Evolutionary conservation across 2,888 invertebrate genomes (phyloP).

Genomic region (Lasioglossum pauxillum): DNA sequence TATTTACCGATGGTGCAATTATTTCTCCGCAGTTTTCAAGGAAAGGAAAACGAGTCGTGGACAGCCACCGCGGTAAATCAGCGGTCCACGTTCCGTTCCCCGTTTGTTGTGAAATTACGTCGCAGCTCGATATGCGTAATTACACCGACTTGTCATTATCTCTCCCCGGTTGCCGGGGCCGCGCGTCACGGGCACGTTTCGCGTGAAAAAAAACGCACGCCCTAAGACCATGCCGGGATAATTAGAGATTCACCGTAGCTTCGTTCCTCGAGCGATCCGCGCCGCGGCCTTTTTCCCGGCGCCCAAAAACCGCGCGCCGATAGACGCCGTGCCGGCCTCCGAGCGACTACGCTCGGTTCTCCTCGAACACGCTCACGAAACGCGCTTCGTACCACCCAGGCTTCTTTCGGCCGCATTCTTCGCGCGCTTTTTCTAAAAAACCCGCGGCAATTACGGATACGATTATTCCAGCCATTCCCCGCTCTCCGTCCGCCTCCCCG

Average conservation of each 20-base stretch:
- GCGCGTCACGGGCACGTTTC: conserved; percentile 25
- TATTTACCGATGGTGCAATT: background rate
- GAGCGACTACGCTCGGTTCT: background rate
- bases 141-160: conserved; percentile 65
- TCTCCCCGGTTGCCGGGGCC: background rate
- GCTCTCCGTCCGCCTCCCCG: too few species aligned
- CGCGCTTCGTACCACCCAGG: conserved; percentile 17
- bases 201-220: conserved; percentile 40
- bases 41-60: background rate
- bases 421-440: conserved; percentile 17
- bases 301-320: conserved; percentile 28
- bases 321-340: background rate
- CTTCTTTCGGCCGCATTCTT: conserved; percentile 19
- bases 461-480: conserved; percentile 11
- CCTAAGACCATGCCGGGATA: conserved; percentile 59
- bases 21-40: background rate
- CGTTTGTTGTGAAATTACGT: conserved; percentile 55
- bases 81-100: background rate
- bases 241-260: conserved; percentile 75
- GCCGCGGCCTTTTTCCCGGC: conserved; percentile 16
- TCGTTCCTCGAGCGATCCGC: conserved; percentile 41
- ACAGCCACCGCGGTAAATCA: background rate
- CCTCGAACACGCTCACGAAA: background rate
- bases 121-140: conserved; percentile 60
- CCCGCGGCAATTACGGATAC: conserved; percentile 13